A percentile compares a stretch with the other conserved stretches of the same genome.
Conservation (phyloP, 2,888 invertebrate genomes). For the Tenthredo amoena region DNA sequence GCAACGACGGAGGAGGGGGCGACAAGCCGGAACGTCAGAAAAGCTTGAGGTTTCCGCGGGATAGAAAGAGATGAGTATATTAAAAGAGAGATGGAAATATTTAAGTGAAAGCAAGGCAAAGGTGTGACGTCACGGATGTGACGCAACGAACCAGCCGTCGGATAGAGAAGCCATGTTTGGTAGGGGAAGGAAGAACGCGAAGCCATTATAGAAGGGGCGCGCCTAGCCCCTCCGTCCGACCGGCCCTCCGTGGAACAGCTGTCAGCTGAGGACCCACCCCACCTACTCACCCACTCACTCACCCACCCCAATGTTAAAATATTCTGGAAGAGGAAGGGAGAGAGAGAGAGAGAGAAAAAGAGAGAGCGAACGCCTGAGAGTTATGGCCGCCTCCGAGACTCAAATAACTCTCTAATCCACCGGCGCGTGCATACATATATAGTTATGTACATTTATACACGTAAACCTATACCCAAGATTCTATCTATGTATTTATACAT, state of each 20-base stretch:
- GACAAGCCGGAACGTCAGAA: slow-evolving; percentile 53
- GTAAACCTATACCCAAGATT: neutral
- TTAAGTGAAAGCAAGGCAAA: slow-evolving; percentile 53
- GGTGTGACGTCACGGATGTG: slow-evolving; percentile 52
- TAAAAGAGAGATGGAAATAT: slow-evolving; percentile 41
- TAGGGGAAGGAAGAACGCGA: slow-evolving; percentile 78
- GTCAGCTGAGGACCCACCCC: slow-evolving; percentile 74
- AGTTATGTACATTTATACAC: neutral
- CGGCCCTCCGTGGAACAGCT: slow-evolving; percentile 78
- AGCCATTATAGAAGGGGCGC: slow-evolving; percentile 79
- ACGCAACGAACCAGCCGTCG: slow-evolving; percentile 45
- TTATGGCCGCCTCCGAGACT: slow-evolving; percentile 77
- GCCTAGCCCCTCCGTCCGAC: slow-evolving; percentile 78
- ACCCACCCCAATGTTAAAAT: slow-evolving; percentile 77
- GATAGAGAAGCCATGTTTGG: slow-evolving; percentile 74
- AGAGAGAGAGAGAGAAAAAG: slow-evolving; percentile 75
- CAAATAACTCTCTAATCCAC: slow-evolving; percentile 78
- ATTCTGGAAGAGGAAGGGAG: slow-evolving; percentile 75
- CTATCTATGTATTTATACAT: neutral
- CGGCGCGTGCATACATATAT: slow-evolving; percentile 69
- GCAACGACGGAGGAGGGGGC: too few species aligned
- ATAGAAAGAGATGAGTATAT: slow-evolving; percentile 27
- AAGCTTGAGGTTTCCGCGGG: slow-evolving; percentile 61
- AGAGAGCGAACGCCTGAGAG: slow-evolving; percentile 69
- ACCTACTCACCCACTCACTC: slow-evolving; percentile 65